A percentile compares a stretch with the other conserved stretches of the same genome.
Evolutionary conservation across 2,797 vertebrate genomes (phyloP).

Genomic region (Enteromius radiatus): DNA sequence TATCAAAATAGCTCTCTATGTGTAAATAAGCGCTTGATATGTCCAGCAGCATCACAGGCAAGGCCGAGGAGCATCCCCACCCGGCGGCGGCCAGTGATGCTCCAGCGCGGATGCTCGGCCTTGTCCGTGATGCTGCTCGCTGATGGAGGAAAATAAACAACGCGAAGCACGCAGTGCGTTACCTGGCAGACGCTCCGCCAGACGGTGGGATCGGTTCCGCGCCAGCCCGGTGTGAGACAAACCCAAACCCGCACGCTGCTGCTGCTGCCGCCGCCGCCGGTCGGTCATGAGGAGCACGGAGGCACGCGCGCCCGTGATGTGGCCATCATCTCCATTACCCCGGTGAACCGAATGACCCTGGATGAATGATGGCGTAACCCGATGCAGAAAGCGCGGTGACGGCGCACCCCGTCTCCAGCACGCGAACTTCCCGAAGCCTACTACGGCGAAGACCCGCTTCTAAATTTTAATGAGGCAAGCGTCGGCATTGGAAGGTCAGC

Average conservation of each 20-base stretch:
- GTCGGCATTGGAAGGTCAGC: constrained; percentile 3
- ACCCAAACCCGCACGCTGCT: constrained; percentile 37
- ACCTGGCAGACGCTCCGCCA: constrained; percentile 49
- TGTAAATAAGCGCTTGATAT: background rate
- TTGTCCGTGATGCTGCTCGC: constrained; percentile 25
- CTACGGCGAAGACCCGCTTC: background rate
- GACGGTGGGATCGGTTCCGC: constrained; percentile 59
- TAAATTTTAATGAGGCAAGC: constrained; percentile 17
- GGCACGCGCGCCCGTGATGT: constrained; percentile 65
- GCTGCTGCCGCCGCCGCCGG: constrained; percentile 3
- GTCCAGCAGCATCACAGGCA: background rate
- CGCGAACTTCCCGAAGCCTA: constrained; percentile 30
- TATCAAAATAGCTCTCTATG: background rate
- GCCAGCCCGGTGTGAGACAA: constrained; percentile 51
- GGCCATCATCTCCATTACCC: constrained; percentile 69
- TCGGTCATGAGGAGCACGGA: constrained; percentile 51
- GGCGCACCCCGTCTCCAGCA: constrained; percentile 67
- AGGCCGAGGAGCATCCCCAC: constrained; percentile 34
- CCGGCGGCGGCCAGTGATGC: constrained; percentile 30
- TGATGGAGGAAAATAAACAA: constrained; percentile 45
- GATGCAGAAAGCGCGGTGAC: constrained; percentile 60
- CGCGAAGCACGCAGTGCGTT: constrained; percentile 21
- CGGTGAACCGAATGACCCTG: constrained; percentile 62
- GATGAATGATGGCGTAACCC: constrained; percentile 47
- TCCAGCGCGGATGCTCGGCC: constrained; percentile 41